phyloP scores from a whole-genome alignment of 1,140 invertebrate species.

The Hypothenemus hampei region DNA sequence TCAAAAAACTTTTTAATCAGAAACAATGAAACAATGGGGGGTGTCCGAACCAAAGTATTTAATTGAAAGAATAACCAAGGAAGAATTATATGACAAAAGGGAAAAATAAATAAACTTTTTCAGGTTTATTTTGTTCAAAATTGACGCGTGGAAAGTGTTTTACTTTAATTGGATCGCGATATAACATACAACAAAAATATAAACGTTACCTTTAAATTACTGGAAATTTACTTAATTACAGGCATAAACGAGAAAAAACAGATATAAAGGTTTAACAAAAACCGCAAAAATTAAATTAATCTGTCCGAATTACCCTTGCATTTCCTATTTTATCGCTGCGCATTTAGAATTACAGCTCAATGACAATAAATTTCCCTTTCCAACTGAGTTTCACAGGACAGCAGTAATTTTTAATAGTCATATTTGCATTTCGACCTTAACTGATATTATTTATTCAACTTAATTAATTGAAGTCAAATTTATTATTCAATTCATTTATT shows the following conservation, averaged over 20 bases:
- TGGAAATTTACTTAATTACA: conserved; percentile 3
- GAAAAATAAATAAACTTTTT: background rate
- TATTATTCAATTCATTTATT: too few species aligned
- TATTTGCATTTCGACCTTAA: too few species aligned
- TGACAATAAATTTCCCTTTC: conserved; percentile 12
- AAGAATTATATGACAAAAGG: background rate
- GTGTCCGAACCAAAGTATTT: conserved; percentile 5
- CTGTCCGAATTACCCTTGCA: conserved; percentile 1
- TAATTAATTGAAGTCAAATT: too few species aligned
- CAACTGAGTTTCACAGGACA: too few species aligned
- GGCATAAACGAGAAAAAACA: conserved; percentile 7
- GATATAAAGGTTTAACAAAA: conserved; percentile 13
- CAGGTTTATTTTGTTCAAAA: background rate
- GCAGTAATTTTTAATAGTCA: too few species aligned
- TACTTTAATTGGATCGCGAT: too few species aligned
- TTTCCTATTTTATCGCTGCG: conserved; percentile 13
- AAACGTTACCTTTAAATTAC: too few species aligned
- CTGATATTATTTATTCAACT: too few species aligned
- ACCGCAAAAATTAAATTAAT: conserved; percentile 22
- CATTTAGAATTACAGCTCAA: conserved; percentile 10
- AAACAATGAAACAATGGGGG: conserved; percentile 4
- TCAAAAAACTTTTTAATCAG: conserved; percentile 10
- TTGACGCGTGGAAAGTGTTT: too few species aligned
- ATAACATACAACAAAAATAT: too few species aligned
- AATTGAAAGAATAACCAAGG: conserved; percentile 3